Evolutionary conservation across 2,888 invertebrate species (phyloP).

Genomic region (Agapetus fuscipes): DNA sequence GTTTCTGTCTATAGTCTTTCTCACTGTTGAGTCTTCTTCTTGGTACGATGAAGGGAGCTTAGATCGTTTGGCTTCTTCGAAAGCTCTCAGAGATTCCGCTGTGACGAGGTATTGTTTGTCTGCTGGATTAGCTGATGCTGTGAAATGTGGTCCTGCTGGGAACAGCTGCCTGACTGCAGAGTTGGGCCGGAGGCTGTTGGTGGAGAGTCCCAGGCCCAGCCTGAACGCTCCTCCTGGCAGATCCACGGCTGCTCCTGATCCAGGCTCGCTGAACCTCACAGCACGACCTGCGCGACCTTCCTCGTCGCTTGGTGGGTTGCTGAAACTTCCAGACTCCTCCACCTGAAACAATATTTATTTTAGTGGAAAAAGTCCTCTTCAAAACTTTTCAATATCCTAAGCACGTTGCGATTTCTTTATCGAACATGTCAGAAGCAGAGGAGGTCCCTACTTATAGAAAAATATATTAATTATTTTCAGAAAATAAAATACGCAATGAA

Average conservation of each 20-base stretch:
- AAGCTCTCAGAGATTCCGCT: constrained; percentile 64
- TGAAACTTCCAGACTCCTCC: constrained; percentile 28
- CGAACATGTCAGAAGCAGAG: too few species aligned
- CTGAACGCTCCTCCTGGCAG: constrained; percentile 28
- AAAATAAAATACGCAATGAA: too few species aligned
- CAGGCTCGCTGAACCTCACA: constrained; percentile 53
- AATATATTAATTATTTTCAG: too few species aligned
- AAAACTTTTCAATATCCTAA: too few species aligned
- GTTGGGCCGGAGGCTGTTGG: constrained; percentile 56
- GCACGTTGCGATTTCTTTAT: too few species aligned
- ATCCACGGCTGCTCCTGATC: constrained; percentile 24
- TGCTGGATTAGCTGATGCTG: constrained; percentile 53
- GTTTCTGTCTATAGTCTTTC: constrained; percentile 74
- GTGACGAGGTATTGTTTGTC: constrained; percentile 52
- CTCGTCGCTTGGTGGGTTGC: constrained; percentile 43
- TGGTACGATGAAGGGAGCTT: constrained; percentile 40
- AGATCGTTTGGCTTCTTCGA: constrained; percentile 53
- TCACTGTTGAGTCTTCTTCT: constrained; percentile 56
- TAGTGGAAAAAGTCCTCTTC: too few species aligned
- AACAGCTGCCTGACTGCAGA: constrained; percentile 80
- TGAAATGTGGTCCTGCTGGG: constrained; percentile 51
- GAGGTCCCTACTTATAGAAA: too few species aligned
- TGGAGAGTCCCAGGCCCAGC: constrained; percentile 43
- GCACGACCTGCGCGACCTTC: constrained; percentile 52
- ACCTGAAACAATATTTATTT: too few species aligned